phyloP scores from a whole-genome alignment of 2,888 invertebrate species.

The Rugalucina vietnamica region DNA sequence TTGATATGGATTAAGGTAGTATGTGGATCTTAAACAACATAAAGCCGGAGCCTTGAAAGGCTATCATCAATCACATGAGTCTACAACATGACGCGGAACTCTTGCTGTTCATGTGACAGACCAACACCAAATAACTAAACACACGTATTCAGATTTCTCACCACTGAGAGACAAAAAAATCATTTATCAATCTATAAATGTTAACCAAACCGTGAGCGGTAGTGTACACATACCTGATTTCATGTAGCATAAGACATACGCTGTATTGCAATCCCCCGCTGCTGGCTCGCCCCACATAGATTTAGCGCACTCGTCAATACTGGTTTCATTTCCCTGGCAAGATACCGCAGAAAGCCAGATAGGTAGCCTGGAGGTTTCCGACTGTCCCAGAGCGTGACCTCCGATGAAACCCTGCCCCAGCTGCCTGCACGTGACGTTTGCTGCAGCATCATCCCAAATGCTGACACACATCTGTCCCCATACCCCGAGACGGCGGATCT shows the following conservation, averaged over 20 bases:
- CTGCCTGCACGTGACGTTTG: conserved; percentile 85
- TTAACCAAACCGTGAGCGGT: too few relatives aligned
- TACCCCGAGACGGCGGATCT: conserved; percentile 88
- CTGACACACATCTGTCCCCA: conserved; percentile 91
- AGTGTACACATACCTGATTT: conserved; percentile 57
- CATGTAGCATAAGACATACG: conserved; percentile 71
- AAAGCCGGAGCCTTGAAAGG: too few relatives aligned
- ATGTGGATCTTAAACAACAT: too few relatives aligned
- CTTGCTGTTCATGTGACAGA: too few relatives aligned
- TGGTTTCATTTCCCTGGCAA: conserved; percentile 84
- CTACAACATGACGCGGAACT: too few relatives aligned
- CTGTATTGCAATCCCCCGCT: conserved; percentile 54
- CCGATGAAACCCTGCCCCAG: conserved; percentile 68
- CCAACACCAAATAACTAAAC: too few relatives aligned
- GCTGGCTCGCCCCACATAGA: conserved; percentile 66
- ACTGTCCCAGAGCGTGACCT: conserved; percentile 69
- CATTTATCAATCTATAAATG: too few relatives aligned
- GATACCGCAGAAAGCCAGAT: conserved; percentile 79
- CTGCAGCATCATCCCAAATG: conserved; percentile 88
- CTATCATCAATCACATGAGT: too few relatives aligned
- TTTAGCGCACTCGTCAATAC: conserved; percentile 66
- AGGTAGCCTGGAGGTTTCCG: conserved; percentile 52
- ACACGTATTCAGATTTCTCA: too few relatives aligned
- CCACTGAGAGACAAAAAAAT: too few relatives aligned
- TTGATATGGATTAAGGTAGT: too few relatives aligned